Evolutionary conservation across 2,888 invertebrate genomes (phyloP).

Genomic region (Catocala sponsa): DNA sequence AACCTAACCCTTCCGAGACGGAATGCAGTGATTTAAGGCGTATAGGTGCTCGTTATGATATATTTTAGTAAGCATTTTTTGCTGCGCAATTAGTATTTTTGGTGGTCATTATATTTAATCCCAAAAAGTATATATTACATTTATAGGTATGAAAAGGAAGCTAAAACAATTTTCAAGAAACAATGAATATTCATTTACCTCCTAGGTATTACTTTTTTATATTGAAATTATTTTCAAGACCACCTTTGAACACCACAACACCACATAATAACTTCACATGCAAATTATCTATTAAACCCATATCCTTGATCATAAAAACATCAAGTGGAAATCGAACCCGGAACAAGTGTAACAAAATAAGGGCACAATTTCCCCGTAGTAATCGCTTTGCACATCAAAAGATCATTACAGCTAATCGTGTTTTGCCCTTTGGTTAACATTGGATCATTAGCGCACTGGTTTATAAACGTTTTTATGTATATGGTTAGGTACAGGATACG

Average conservation of each 20-base stretch:
- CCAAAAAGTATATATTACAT: too few relatives aligned
- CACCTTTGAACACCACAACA: not conserved
- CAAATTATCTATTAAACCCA: slow-evolving; percentile 38
- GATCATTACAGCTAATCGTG: slow-evolving; percentile 54
- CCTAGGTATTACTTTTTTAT: too few relatives aligned
- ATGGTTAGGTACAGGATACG: too few relatives aligned
- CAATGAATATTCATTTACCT: too few relatives aligned
- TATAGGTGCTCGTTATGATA: too few relatives aligned
- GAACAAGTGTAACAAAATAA: slow-evolving; percentile 44
- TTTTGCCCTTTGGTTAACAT: slow-evolving; percentile 40
- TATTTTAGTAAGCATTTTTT: too few relatives aligned
- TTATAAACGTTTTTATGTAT: not conserved
- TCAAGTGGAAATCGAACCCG: slow-evolving; percentile 52
- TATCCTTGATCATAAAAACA: slow-evolving; percentile 39
- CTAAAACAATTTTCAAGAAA: too few relatives aligned
- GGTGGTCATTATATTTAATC: too few relatives aligned
- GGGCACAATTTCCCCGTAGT: slow-evolving; percentile 55
- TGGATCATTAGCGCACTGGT: not conserved
- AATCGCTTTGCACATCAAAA: slow-evolving; percentile 59
- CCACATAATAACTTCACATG: not conserved
- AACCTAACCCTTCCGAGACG: too few relatives aligned
- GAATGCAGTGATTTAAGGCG: too few relatives aligned
- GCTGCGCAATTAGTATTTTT: too few relatives aligned
- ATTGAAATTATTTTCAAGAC: not conserved
- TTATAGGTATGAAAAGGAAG: too few relatives aligned